Conservation (phyloP, 2,888 invertebrate species). For the Limenitis camilla region DNA sequence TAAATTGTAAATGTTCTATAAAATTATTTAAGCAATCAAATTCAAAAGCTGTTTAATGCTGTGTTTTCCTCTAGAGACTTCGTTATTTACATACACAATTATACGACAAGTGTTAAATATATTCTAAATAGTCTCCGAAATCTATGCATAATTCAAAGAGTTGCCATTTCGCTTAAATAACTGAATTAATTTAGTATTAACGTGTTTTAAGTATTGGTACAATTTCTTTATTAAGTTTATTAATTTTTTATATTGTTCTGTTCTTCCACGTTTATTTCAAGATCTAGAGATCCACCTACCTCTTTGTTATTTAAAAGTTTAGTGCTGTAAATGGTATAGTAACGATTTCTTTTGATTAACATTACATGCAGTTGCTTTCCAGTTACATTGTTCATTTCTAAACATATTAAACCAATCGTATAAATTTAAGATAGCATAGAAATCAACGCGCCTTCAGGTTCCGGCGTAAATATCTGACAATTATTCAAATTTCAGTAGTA, state of each 20-base stretch:
- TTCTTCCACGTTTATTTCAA: no score
- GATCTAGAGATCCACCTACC: no score
- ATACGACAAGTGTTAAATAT: conserved; percentile 7
- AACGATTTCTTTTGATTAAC: no score
- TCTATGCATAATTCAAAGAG: conserved; percentile 15
- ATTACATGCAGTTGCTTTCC: no score
- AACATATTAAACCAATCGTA: no score
- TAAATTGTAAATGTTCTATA: not conserved
- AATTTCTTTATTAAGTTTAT: no score
- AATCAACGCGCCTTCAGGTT: conserved; percentile 4
- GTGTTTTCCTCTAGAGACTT: not conserved
- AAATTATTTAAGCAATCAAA: no score
- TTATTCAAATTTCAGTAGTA: conserved; percentile 4
- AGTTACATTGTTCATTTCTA: no score
- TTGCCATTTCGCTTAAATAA: conserved; percentile 9
- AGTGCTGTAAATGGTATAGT: no score
- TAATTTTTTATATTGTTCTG: no score
- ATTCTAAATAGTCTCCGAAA: conserved; percentile 14
- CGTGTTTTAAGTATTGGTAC: not conserved
- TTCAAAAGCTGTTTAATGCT: no score
- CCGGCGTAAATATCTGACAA: conserved; percentile 5
- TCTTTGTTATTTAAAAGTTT: no score
- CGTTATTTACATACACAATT: conserved; percentile 8
- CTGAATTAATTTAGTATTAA: not conserved
- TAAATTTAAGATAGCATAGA: conserved; percentile 6